Conservation (phyloP, 23 tunicate species). For the Corella eumyota region DNA sequence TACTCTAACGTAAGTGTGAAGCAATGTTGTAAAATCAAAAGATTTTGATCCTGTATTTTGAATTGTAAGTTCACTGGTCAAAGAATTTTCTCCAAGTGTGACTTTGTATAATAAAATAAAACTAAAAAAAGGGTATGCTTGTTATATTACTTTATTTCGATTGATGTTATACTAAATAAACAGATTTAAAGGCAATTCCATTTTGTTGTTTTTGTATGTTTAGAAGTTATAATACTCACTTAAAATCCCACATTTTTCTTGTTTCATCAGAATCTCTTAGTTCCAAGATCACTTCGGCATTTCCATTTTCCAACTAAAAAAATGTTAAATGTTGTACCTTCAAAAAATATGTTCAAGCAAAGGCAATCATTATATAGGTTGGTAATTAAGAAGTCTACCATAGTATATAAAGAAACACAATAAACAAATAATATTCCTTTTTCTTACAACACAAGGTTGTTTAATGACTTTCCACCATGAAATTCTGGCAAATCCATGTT, state of each 20-base stretch:
- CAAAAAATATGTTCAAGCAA: too few relatives aligned
- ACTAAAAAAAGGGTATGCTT: conserved; percentile 8
- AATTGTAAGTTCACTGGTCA: conserved; percentile 42
- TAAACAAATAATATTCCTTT: too few relatives aligned
- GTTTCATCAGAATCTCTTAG: conserved; percentile 2
- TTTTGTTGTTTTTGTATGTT: too few relatives aligned
- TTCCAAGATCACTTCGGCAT: neutral
- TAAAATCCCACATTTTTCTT: neutral
- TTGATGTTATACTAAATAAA: neutral
- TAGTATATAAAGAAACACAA: too few relatives aligned
- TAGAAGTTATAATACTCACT: neutral
- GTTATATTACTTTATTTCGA: neutral
- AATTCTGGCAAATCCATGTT: conserved; percentile 96
- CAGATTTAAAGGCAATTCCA: too few relatives aligned
- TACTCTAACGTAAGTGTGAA: conserved; percentile 88
- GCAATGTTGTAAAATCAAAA: conserved; percentile 90
- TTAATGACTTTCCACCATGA: conserved; percentile 68
- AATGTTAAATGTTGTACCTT: too few relatives aligned
- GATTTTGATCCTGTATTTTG: conserved; percentile 32
- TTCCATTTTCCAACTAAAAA: neutral
- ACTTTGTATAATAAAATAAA: conserved; percentile 45
- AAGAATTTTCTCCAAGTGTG: conserved; percentile 4
- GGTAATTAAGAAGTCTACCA: too few relatives aligned
- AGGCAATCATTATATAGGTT: too few relatives aligned
- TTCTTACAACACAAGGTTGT: too few relatives aligned